A percentile compares a stretch with the other conserved stretches of the same genome.
Conservation (phyloP, 1,140 invertebrate genomes). For the Trichogramma pretiosum region DNA sequence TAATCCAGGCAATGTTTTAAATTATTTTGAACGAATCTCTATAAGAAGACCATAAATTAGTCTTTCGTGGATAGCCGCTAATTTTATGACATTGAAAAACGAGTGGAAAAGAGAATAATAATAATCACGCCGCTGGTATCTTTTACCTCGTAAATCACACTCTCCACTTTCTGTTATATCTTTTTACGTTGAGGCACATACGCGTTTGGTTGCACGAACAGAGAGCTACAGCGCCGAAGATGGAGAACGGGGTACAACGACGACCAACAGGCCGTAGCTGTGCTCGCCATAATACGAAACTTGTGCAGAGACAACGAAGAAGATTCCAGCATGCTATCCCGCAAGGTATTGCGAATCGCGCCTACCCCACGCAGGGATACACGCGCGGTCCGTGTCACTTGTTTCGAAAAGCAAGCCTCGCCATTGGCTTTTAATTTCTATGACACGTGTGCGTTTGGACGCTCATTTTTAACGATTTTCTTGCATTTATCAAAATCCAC, state of each 20-base stretch:
- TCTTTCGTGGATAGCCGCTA: conserved; percentile 11
- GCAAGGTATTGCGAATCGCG: not conserved
- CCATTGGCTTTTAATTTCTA: conserved; percentile 21
- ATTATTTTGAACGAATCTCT: too few relatives aligned
- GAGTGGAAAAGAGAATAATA: not conserved
- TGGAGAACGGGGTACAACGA: not conserved
- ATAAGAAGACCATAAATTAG: conserved; percentile 12
- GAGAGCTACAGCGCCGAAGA: not conserved
- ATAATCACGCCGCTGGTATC: conserved; percentile 5
- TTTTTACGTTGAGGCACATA: conserved; percentile 8
- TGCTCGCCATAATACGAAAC: not conserved
- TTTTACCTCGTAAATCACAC: conserved; percentile 15
- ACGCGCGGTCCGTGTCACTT: conserved; percentile 24
- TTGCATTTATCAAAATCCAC: too few relatives aligned
- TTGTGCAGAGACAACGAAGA: conserved; percentile 12
- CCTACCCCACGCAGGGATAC: conserved; percentile 16
- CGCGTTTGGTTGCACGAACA: not conserved
- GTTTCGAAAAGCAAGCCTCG: conserved; percentile 24
- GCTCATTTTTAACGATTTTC: too few relatives aligned
- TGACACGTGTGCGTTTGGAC: too few relatives aligned
- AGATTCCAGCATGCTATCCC: conserved; percentile 5
- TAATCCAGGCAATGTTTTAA: too few relatives aligned
- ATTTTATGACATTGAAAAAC: conserved; percentile 14
- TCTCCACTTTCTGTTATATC: too few relatives aligned
- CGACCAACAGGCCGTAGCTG: conserved; percentile 6